phyloP scores from a whole-genome alignment of 2,113 vertebrate species.

The Oncorhynchus nerka region DNA sequence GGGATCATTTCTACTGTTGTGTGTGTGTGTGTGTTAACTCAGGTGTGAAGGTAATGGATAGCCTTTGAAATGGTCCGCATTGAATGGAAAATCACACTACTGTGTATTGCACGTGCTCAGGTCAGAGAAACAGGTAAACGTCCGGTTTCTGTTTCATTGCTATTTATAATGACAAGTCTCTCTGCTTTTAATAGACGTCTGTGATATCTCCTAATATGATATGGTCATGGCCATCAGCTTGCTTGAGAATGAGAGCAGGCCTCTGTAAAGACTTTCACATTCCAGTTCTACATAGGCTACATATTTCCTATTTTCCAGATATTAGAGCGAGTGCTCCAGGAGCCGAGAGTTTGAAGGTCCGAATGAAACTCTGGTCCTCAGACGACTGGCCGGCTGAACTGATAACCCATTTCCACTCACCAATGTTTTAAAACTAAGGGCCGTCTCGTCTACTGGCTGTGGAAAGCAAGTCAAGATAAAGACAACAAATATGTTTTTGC shows the following conservation, averaged over 20 bases:
- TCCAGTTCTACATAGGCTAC: constrained; percentile 61
- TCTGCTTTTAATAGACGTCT: neutral
- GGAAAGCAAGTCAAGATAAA: constrained; percentile 44
- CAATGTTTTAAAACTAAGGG: constrained; percentile 50
- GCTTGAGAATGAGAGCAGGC: neutral
- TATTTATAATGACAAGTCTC: neutral
- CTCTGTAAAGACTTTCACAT: constrained; percentile 34
- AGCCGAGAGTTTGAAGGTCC: neutral
- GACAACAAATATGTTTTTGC: constrained; percentile 31
- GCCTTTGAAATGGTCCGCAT: neutral
- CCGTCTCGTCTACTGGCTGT: constrained; percentile 14
- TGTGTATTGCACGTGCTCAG: neutral
- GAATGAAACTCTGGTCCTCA: constrained; percentile 23
- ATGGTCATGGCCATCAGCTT: neutral
- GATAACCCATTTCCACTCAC: constrained; percentile 54
- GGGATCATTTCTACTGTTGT: constrained; percentile 23
- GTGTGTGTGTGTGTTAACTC: constrained; percentile 32
- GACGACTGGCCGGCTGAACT: neutral
- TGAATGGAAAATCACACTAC: neutral
- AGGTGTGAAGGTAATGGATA: constrained; percentile 32
- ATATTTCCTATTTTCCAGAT: constrained; percentile 59
- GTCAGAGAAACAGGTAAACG: neutral
- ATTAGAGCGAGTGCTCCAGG: neutral
- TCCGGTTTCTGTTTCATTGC: neutral
- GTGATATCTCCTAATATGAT: neutral